Percentiles rank a stretch among this genome's conserved stretches.
phyloP scores from a whole-genome alignment of 1,140 invertebrate genomes.

The Drosophila obscura region DNA sequence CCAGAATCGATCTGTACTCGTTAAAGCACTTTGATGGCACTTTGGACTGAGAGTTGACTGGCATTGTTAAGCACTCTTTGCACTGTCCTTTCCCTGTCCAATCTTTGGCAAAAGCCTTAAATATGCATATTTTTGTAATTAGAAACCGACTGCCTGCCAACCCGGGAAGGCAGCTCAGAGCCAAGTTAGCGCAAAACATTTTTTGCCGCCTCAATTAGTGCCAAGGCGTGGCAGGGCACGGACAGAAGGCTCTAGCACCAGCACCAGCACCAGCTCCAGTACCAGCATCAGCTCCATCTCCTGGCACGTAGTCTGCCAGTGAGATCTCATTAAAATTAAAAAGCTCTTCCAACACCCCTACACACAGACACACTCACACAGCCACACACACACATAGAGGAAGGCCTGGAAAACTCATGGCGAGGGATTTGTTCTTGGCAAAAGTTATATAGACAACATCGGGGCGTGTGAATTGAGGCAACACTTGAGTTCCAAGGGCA shows the following conservation, averaged over 20 bases:
- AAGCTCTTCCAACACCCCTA: slow-evolving; percentile 58
- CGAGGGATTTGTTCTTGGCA: slow-evolving; percentile 41
- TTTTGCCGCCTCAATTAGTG: slow-evolving; percentile 78
- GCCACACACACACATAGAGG: slow-evolving; percentile 8
- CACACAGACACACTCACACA: slow-evolving; percentile 1
- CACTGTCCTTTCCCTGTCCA: slow-evolving; percentile 42
- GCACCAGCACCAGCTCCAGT: not conserved
- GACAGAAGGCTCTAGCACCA: slow-evolving; percentile 8
- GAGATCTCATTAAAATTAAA: slow-evolving; percentile 82
- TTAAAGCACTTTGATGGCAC: slow-evolving; percentile 1
- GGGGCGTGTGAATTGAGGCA: slow-evolving; percentile 51
- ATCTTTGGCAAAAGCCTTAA: slow-evolving; percentile 58
- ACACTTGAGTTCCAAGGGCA: slow-evolving; percentile 57
- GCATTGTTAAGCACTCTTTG: slow-evolving; percentile 42
- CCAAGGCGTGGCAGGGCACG: slow-evolving; percentile 57
- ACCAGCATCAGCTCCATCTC: slow-evolving; percentile 22
- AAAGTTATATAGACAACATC: slow-evolving; percentile 57
- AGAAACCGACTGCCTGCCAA: slow-evolving; percentile 35
- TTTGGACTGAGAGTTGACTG: slow-evolving; percentile 39
- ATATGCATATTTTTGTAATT: slow-evolving; percentile 81
- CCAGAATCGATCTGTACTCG: not conserved
- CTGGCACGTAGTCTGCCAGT: slow-evolving; percentile 68
- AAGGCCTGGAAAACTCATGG: slow-evolving; percentile 24
- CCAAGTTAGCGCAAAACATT: slow-evolving; percentile 69
- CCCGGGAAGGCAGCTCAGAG: slow-evolving; percentile 13